phyloP scores from a whole-genome alignment of 2,888 invertebrate species.

The Gastrophysa polygoni region DNA sequence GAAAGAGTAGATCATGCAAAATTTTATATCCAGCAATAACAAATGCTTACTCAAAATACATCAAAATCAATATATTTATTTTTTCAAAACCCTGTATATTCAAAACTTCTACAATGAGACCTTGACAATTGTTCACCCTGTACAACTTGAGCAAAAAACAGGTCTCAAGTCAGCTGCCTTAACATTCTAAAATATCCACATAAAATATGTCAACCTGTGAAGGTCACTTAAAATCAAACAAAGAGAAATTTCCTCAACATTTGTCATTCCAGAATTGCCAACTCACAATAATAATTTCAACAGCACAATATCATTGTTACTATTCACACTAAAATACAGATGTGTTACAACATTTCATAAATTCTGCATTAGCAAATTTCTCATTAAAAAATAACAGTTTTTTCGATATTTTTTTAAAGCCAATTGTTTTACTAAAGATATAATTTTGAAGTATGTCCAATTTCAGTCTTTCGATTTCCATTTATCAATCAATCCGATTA shows the following conservation, averaged over 20 bases:
- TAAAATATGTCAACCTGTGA: neutral
- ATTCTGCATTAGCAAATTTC: neutral
- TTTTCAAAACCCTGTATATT: neutral
- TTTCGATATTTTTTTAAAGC: constrained; percentile 22
- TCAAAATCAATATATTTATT: too few species aligned
- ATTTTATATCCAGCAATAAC: neutral
- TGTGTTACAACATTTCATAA: too few species aligned
- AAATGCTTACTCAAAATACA: neutral
- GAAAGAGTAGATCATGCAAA: constrained; percentile 10
- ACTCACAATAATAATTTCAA: neutral
- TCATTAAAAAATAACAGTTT: neutral
- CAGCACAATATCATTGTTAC: too few species aligned
- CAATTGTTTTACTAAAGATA: constrained; percentile 26
- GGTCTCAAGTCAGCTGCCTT: neutral
- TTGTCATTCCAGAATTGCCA: neutral
- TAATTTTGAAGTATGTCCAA: constrained; percentile 35
- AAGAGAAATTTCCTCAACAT: neutral
- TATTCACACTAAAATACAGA: too few species aligned
- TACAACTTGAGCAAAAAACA: constrained; percentile 14
- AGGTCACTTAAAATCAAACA: neutral
- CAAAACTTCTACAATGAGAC: neutral
- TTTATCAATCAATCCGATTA: constrained; percentile 21
- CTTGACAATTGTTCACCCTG: neutral
- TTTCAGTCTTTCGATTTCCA: constrained; percentile 35
- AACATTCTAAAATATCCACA: too few species aligned